Evolutionary conservation across 2,888 invertebrate genomes (phyloP), one percentile per base, ranked within the genome.

Genomic region (Willowsia nigromaculata): DNA sequence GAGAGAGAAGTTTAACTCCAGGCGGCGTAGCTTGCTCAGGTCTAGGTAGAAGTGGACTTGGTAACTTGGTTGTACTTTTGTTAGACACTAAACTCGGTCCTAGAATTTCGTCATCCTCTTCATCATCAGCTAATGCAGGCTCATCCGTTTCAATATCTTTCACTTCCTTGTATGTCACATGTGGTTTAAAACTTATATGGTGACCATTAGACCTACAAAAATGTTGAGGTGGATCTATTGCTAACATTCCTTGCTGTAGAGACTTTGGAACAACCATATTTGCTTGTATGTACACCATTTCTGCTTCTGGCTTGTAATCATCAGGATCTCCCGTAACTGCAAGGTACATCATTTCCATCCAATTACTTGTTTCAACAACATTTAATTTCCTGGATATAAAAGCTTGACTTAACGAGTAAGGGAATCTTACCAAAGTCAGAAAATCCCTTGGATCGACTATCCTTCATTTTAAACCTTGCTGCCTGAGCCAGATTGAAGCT

Each of bases 401-500:
- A 5, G 37, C 15, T 15, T n/a, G n/a, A n/a, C 9, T 13, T 37
- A 43, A 25, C 7, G 6, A 76, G 37, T 18, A 37, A 30, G 22
- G 2, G 11, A 25, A 6, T 18, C 40, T 47, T 90, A 92, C 92
- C 87, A 74, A 71, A 92, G 27, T 92, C 90, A 22, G 84, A 53
- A 53, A 81, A 89, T 37, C 89, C 90, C 59, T 88, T 87, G 9
- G 83, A 56, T 11, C 78, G 74, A 25, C 90, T 74, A 65, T 91
- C 85, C 11, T 95, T 95, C 68, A 95, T 93, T 59, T 94, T 95
- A 2, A 94, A 94, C 92, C 93, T 94, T 15, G 96, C 96, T 0
- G 98, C 97, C 93, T 97, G 97, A 1, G 97, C 95, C 91, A 99
- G 97, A 87, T 97, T 97, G 94, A 98, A 97, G 93, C 98, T 98